phyloP scores from a whole-genome alignment of 2,888 invertebrate genomes.

The Melanophora roralis region DNA sequence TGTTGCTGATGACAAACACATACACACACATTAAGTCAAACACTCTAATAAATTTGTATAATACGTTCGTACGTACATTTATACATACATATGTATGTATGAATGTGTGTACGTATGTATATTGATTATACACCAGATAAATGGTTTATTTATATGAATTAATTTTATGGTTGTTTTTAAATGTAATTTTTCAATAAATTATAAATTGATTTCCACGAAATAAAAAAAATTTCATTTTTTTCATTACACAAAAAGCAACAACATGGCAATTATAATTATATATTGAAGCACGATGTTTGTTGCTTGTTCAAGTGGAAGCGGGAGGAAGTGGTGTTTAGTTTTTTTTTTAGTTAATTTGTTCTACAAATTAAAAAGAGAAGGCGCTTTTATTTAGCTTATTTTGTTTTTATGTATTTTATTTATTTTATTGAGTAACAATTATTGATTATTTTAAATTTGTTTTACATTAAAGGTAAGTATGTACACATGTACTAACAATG shows the following conservation, averaged over 20 bases:
- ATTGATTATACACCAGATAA: neutral
- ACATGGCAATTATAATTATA: conserved; percentile 12
- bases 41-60: neutral
- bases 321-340: conserved; percentile 11
- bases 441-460: conserved; percentile 48
- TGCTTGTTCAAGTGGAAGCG: neutral
- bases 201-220: conserved; percentile 42
- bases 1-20: neutral
- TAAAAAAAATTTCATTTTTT: conserved; percentile 2
- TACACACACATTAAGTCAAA: neutral
- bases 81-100: neutral
- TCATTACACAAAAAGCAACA: conserved; percentile 12
- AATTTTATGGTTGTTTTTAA: neutral
- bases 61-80: too few relatives aligned
- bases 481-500: too few relatives aligned
- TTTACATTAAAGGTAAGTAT: neutral
- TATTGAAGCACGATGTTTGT: conserved; percentile 32
- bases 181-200: conserved; percentile 14
- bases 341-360: neutral
- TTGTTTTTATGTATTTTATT: conserved; percentile 1
- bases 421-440: conserved; percentile 22
- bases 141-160: neutral
- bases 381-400: neutral
- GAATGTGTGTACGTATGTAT: neutral
- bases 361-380: neutral